phyloP scores from a whole-genome alignment of 2,888 invertebrate species.

The Phalera bucephala region DNA sequence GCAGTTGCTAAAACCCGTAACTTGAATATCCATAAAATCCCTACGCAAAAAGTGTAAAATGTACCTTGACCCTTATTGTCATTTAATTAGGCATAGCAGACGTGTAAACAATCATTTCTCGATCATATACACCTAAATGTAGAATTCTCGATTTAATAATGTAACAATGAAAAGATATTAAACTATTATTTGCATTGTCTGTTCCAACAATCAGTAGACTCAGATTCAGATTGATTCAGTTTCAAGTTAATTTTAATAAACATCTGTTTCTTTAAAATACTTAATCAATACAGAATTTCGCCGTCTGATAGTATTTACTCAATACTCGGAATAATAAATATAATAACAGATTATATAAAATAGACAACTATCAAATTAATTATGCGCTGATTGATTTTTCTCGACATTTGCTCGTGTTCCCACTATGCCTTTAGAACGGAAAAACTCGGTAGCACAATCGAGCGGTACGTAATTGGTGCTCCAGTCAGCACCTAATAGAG shows the following conservation, averaged over 20 bases:
- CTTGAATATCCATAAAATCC: no score
- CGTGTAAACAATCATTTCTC: background rate
- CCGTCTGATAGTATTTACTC: background rate
- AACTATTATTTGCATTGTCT: conserved; percentile 3
- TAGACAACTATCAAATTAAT: conserved; percentile 22
- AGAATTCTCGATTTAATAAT: background rate
- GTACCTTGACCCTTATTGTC: no score
- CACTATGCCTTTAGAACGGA: conserved; percentile 42
- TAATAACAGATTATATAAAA: conserved; percentile 14
- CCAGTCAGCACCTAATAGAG: conserved; percentile 47
- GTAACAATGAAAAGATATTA: background rate
- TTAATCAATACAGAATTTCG: background rate
- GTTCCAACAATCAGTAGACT: conserved; percentile 10
- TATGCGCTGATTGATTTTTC: conserved; percentile 64
- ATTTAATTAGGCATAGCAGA: background rate
- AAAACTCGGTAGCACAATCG: conserved; percentile 45
- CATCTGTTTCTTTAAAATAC: conserved; percentile 16
- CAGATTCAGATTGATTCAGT: conserved; percentile 10
- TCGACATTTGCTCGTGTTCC: conserved; percentile 67
- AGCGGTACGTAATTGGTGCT: conserved; percentile 50
- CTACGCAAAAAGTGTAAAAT: no score
- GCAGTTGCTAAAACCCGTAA: no score
- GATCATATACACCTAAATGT: background rate
- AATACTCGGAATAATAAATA: conserved; percentile 5
- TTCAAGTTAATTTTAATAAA: conserved; percentile 4